A percentile compares a stretch with the other conserved stretches of the same genome.
Evolutionary conservation across 1,140 invertebrate genomes (phyloP).

Genomic region (Drosophila sucinea): DNA sequence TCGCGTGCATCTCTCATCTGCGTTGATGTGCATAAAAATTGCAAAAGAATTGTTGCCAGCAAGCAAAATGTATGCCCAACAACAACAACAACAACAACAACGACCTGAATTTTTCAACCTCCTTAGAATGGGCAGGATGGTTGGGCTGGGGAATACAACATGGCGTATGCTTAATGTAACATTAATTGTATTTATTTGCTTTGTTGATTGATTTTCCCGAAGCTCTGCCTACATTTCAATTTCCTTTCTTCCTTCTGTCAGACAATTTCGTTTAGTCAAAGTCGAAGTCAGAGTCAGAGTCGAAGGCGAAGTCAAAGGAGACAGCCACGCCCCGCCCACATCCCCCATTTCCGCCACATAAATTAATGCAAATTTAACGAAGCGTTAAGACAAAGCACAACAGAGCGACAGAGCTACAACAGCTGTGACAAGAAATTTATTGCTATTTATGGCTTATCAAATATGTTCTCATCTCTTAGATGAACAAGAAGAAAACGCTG

Average conservation of each 20-base stretch:
- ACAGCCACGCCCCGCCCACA: conserved; percentile 43
- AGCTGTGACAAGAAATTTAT: conserved; percentile 74
- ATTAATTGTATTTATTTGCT: conserved; percentile 80
- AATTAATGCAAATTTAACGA: conserved; percentile 77
- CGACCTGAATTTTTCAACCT: background rate
- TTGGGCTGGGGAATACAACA: conserved; percentile 25
- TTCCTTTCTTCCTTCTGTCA: conserved; percentile 32
- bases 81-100: background rate
- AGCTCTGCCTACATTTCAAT: conserved; percentile 29
- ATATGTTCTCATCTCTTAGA: conserved; percentile 45
- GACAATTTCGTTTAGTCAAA: conserved; percentile 76
- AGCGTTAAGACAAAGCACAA: conserved; percentile 52
- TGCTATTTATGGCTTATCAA: conserved; percentile 75
- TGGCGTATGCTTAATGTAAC: conserved; percentile 72
- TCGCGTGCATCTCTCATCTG: background rate
- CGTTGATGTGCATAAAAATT: conserved; percentile 72
- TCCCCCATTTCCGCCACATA: conserved; percentile 48
- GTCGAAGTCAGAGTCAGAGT: conserved; percentile 38
- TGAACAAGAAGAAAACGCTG: conserved; percentile 36
- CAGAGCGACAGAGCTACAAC: conserved; percentile 16
- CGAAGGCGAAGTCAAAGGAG: background rate
- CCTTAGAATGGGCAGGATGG: background rate
- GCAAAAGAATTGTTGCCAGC: conserved; percentile 50
- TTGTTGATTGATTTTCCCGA: conserved; percentile 69
- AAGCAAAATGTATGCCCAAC: conserved; percentile 53